Evolutionary conservation across 2,888 invertebrate species (phyloP).

Genomic region (Choristoneura rosaceana): DNA sequence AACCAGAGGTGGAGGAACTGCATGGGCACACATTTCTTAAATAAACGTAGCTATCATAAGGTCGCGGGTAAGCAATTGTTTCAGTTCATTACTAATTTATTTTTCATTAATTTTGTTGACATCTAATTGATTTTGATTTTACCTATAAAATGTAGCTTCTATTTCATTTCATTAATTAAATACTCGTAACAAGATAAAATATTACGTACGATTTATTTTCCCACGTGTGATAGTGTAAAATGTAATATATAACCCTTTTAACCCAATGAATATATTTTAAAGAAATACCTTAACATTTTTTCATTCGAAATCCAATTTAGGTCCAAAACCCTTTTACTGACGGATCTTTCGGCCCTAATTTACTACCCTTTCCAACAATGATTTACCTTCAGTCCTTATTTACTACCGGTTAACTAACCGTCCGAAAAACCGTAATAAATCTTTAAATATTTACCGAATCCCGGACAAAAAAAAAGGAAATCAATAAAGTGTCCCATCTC

Average conservation of each 20-base stretch:
- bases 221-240: not conserved
- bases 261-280: not conserved
- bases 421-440: conserved; percentile 39
- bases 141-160: too few species aligned
- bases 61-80: too few species aligned
- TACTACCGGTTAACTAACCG: conserved; percentile 37
- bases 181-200: too few species aligned
- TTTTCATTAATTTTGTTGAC: too few species aligned
- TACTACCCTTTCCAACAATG: conserved; percentile 29
- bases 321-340: conserved; percentile 7
- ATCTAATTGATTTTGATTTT: too few species aligned
- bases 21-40: too few species aligned
- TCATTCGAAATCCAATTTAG: not conserved
- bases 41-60: too few species aligned
- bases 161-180: too few species aligned
- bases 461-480: conserved; percentile 36
- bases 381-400: conserved; percentile 35
- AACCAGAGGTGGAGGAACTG: too few species aligned
- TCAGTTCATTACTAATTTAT: too few species aligned
- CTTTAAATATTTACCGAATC: conserved; percentile 38
- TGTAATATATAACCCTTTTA: not conserved
- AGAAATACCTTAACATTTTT: not conserved
- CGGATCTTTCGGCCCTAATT: conserved; percentile 25
- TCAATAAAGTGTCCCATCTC: conserved; percentile 33
- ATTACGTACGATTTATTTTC: not conserved